Evolutionary conservation across 2,113 vertebrate genomes (phyloP), one percentile per base, ranked within the genome.

Genomic region (Oryzias curvinotus): DNA sequence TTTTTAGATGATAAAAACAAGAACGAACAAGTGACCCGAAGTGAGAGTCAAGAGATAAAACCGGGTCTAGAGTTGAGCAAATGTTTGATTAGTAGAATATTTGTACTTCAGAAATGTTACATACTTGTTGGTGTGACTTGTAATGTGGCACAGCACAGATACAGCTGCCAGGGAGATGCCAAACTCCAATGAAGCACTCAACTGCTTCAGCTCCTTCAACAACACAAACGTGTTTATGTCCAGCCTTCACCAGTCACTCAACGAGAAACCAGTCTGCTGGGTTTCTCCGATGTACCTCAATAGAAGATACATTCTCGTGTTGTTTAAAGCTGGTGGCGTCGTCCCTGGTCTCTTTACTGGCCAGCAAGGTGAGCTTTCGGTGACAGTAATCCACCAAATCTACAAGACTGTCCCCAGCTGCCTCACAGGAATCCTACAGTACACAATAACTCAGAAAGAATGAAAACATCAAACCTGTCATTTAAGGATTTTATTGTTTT

Each of bases 321-420:
- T 62, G 75, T 1, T 62, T 58, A 0, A 23, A 70, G 26, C 57
- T 65, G 1, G 36, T 51, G 0, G 46, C 7, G 2, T 62, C 67
- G 2, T 75, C 72, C 1, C 7, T 71, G 55, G 84, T 17, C 0
- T 66, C 87, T 44, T 56, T 83, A 56, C 92, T 92, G 36, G 85
- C 90, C 15, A 99, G 80, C 54, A 96, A 73, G 18, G 87, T 94
- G 82, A 98, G 87, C 77, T 99, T 98, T 28, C 96, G 94, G 78
- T 97, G 94, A 80, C 95, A 97, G 42, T 98, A 99, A 90, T 99
- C 96, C 36, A 96, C 92, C 64, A 99, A 85, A 80, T 99, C 97
- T 76, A 98, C 88, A 49, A 95, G 21, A 18, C 88, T 84, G 46
- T 96, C 95, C 44, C 91, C 94, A 4, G 94, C 95, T 47, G 95